Conservation (phyloP, 2,113 vertebrate species). For the Taurulus bubalis region DNA sequence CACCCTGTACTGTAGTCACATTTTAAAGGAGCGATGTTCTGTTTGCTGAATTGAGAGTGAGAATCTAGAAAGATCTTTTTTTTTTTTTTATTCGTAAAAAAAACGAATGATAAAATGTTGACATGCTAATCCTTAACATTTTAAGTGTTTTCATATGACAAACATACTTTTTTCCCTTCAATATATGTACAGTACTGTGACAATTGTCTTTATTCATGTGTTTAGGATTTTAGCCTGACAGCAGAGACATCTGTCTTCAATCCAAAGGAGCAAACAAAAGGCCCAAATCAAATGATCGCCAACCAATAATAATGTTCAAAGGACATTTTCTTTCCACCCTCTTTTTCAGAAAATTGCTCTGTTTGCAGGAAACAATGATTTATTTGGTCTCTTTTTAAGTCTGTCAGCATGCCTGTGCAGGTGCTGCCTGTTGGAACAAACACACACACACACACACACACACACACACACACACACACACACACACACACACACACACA, state of each 20-base stretch:
- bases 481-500: slow-evolving; percentile 15
- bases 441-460: slow-evolving; percentile 23
- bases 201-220: not conserved
- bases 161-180: not conserved
- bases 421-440: slow-evolving; percentile 49
- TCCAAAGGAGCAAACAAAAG: slow-evolving; percentile 39
- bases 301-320: slow-evolving; percentile 58
- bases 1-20: not conserved
- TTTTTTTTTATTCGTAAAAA: too few relatives aligned
- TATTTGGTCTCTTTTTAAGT: slow-evolving; percentile 65
- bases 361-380: slow-evolving; percentile 67
- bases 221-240: slow-evolving; percentile 6
- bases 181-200: not conserved
- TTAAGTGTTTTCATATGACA: not conserved
- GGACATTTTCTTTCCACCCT: slow-evolving; percentile 21
- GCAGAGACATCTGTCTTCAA: slow-evolving; percentile 39
- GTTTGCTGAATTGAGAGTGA: not conserved
- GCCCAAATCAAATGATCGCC: slow-evolving; percentile 31
- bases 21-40: not conserved
- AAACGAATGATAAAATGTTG: not conserved
- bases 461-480: slow-evolving; percentile 19
- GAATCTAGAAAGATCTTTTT: not conserved
- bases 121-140: not conserved
- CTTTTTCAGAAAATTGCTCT: slow-evolving; percentile 44
- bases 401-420: slow-evolving; percentile 65